Conservation (phyloP, 2,113 vertebrate species). For the Nicator chloris region DNA sequence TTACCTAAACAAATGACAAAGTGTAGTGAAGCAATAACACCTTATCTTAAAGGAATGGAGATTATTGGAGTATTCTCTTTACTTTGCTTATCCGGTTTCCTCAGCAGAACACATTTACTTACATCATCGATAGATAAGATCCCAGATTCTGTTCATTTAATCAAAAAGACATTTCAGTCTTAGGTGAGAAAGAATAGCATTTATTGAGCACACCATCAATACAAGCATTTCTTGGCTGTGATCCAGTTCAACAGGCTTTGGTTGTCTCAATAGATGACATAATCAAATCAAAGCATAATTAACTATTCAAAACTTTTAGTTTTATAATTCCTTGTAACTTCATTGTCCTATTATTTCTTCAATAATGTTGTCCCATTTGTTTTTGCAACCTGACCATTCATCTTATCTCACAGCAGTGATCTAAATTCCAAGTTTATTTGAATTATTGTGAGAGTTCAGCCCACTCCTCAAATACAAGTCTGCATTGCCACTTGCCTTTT, state of each 20-base stretch:
- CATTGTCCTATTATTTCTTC: background rate
- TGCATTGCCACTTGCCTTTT: background rate
- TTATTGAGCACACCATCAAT: background rate
- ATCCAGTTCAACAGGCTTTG: background rate
- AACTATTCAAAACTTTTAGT: background rate
- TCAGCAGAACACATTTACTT: background rate
- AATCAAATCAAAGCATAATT: background rate
- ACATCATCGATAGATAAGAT: background rate
- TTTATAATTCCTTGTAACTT: background rate
- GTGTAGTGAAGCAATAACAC: background rate
- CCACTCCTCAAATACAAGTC: background rate
- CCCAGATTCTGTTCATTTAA: background rate
- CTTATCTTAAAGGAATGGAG: background rate
- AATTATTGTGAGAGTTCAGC: background rate
- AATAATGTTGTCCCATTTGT: background rate
- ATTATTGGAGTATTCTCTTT: background rate
- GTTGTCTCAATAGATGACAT: background rate
- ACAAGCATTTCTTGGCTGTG: background rate
- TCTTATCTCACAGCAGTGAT: background rate
- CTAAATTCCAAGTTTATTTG: background rate
- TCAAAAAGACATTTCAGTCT: background rate
- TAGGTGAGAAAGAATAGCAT: background rate
- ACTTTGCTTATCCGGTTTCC: background rate
- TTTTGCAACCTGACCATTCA: background rate
- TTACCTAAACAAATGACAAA: background rate